Evolutionary conservation across 2,888 invertebrate species (phyloP), one percentile per base, ranked within the genome.

Genomic region (Drosophila stalkeri): DNA sequence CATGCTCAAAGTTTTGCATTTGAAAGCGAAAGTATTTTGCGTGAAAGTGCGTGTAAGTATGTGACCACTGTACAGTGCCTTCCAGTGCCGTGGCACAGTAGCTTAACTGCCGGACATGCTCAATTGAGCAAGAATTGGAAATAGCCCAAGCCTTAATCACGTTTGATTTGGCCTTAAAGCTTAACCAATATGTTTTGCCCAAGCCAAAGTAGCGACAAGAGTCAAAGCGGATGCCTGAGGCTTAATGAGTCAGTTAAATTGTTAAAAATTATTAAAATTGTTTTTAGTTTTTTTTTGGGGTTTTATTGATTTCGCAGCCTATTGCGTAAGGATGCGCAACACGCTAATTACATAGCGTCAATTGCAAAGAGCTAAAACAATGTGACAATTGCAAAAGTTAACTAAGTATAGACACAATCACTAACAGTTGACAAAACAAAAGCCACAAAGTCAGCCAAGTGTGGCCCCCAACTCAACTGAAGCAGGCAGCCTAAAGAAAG

Each of bases 331-430:
- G 80, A 80, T 75, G 80, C 27, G 85, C 66, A 47, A 68, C 63
- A 68, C 63, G 66, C 49, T 83, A 88, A 86, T 83, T 88, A 72
- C 69, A 71, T 3, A 49, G 61, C 35, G 49, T 54, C 27, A 16
- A 16, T 27, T 47, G 47, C 47, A 37, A 1, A 65, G 72, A 77
- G 61, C 55, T 49, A 46, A 83, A 76, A 84, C 85, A 85, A 87
- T 85, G 89, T 82, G 85, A 87, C 85, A 85, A 89, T 85, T 85
- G 82, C 88, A 82, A 85, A 71, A 85, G 81, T 67, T 64, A 47
- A 57, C 43, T 68, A 66, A 71, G 65, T 70, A 80, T 77, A 85
- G 33, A 18, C 14, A 35, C 49, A 51, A 72, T 71, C 61, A 47
- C 70, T 70, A 79, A 55, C 52, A 46, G 72, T 72, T 84, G 84